phyloP scores from a whole-genome alignment of 2,888 invertebrate species.

The Arctia plantaginis region DNA sequence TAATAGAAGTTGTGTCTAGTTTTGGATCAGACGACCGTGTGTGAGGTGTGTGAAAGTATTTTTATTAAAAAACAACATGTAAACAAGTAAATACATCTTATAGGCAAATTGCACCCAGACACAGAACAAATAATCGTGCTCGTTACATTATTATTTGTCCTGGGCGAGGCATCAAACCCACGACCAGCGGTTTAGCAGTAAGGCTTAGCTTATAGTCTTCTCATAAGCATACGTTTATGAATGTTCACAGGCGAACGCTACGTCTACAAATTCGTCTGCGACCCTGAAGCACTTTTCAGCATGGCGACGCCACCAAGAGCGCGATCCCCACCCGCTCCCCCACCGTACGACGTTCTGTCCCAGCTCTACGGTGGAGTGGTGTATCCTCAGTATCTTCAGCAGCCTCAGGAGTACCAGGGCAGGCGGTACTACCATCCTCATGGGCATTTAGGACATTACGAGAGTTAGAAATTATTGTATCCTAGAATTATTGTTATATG shows the following conservation, averaged over 20 bases:
- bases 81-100: too few relatives aligned
- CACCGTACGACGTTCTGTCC: conserved; percentile 69
- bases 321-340: conserved; percentile 47
- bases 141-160: not conserved
- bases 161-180: not conserved
- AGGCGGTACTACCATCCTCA: conserved; percentile 60
- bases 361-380: conserved; percentile 67
- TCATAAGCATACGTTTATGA: not conserved
- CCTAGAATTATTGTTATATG: not conserved
- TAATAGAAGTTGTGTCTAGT: too few relatives aligned
- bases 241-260: conserved; percentile 92
- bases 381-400: conserved; percentile 65
- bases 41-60: too few relatives aligned
- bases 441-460: conserved; percentile 60
- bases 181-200: not conserved
- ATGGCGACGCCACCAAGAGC: conserved; percentile 87
- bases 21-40: too few relatives aligned
- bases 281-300: conserved; percentile 95
- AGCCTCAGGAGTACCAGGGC: conserved; percentile 57
- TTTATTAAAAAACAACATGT: too few relatives aligned
- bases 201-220: not conserved
- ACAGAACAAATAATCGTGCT: too few relatives aligned
- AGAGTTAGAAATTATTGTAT: conserved; percentile 45
- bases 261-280: conserved; percentile 98
- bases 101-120: too few relatives aligned